Evolutionary conservation across 35 echinoderm and acorn worm species (phyloP), one percentile per base, ranked within the genome.

Genomic region (Strongylocentrotus purpuratus): DNA sequence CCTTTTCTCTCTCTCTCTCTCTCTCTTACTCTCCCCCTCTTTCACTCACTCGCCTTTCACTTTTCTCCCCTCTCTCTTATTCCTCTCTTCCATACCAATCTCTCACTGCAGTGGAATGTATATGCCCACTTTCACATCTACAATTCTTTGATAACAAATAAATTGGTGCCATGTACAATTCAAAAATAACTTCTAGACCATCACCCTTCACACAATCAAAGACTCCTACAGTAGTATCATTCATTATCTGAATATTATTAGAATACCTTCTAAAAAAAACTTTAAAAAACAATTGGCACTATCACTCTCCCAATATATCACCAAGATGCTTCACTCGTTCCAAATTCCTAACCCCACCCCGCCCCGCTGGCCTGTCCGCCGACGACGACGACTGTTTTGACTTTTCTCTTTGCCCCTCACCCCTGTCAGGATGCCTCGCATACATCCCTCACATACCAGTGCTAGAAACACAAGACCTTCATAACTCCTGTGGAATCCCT

Each of bases 391-490:
- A 88, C 87, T 88, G 87, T 46, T 88, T 88, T 88, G 87, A 88
- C 31, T 41, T 88, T 88, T 46, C 32, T 88, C 31, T 88, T 46
- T 33, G 32, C 87, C 32, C n/a, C 45, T 28, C 31, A 46, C 46
- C 45, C 91, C 41, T 48, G 41, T 31, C 12, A 28, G 46, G 48
- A 92, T 92, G 48, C 91, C 91, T 48, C 10, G 47, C 41, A 92
- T 92, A n/a, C n/a, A 92, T 5, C 48, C 91, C 91, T 55, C 48
- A 92, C 91, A 92, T 92, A 92, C 91, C 91, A 92, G 91, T 33
- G 31, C 91, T 92, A 92, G 91, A 92, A 92, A 92, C 45, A 92
- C 45, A 92, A 92, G 91, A 92, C 91, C 91, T 52, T 92, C 32
- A 92, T 92, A 92, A 92, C 91, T 92, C 91, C 48, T 92, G 9